A percentile compares a stretch with the other conserved stretches of the same genome.
Conservation (phyloP, 2,888 invertebrate species). For the Bombylius discolor region DNA sequence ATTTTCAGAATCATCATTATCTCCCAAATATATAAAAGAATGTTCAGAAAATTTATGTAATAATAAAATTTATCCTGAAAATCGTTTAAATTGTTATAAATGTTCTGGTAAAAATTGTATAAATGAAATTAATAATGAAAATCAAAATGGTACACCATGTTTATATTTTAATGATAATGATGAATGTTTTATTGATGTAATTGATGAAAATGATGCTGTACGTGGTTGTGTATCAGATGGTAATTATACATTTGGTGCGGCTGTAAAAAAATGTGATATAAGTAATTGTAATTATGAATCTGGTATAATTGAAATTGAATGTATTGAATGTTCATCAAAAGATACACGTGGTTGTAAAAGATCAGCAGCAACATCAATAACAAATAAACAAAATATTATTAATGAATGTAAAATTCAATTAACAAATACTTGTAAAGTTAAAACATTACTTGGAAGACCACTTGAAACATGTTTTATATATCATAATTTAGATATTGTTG, state of each 20-base stretch:
- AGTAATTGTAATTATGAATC: constrained; percentile 24
- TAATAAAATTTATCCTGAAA: background rate
- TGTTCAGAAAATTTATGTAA: background rate
- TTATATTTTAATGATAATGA: background rate
- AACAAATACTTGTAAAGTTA: background rate
- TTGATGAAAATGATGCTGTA: constrained; percentile 13
- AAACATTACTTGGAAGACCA: background rate
- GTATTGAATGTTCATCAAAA: background rate
- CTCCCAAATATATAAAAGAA: background rate
- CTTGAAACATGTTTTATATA: background rate
- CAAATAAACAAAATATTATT: background rate
- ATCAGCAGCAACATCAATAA: background rate
- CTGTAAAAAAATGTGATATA: constrained; percentile 27
- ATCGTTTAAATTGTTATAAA: background rate
- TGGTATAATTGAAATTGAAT: constrained; percentile 15
- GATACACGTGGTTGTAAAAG: background rate
- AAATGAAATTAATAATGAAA: background rate
- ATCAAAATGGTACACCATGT: background rate
- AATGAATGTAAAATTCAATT: background rate
- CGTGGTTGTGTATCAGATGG: constrained; percentile 20
- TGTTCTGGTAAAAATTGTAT: background rate
- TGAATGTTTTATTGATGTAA: background rate
- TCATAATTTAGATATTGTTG: background rate
- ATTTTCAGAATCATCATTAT: background rate
- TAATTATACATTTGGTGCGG: constrained; percentile 22